A percentile compares a stretch with the other conserved stretches of the same genome.
Evolutionary conservation across 2,888 invertebrate species (phyloP).

Genomic region (Ophion obscuratus): DNA sequence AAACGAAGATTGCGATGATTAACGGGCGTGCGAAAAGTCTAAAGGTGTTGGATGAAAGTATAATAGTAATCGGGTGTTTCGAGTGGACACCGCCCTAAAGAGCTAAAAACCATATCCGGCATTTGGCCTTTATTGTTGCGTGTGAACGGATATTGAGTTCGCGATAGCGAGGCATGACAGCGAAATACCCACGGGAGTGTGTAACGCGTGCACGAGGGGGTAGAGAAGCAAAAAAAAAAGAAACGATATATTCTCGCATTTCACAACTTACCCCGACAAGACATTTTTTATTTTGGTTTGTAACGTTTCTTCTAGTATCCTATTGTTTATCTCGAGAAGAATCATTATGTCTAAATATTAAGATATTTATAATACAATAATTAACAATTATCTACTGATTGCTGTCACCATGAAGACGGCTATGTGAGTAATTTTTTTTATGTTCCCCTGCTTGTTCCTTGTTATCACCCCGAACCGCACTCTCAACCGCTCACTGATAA

Average conservation of each 20-base stretch:
- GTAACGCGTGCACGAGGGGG: background rate
- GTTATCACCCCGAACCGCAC: slow-evolving; percentile 22
- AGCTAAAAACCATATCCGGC: slow-evolving; percentile 35
- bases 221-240: slow-evolving; percentile 5
- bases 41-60: slow-evolving; percentile 24
- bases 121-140: slow-evolving; percentile 1
- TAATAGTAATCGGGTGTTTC: slow-evolving; percentile 40
- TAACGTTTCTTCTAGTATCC: slow-evolving; percentile 98
- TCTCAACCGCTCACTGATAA: slow-evolving; percentile 47
- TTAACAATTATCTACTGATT: slow-evolving; percentile 79
- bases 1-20: background rate
- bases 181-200: background rate
- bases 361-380: slow-evolving; percentile 76
- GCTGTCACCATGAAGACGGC: slow-evolving; percentile 78
- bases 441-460: slow-evolving; percentile 7
- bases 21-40: slow-evolving; percentile 12
- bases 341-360: slow-evolving; percentile 88
- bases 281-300: slow-evolving; percentile 98
- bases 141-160: background rate
- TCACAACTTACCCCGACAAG: slow-evolving; percentile 93
- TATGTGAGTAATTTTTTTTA: slow-evolving; percentile 71
- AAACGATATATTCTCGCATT: slow-evolving; percentile 17
- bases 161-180: background rate
- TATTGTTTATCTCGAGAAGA: slow-evolving; percentile 99
- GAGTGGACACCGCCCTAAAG: slow-evolving; percentile 77